Percentiles rank a stretch among this genome's conserved stretches.
Evolutionary conservation across 2,888 invertebrate species (phyloP).

Genomic region (Thymelicus acteon): DNA sequence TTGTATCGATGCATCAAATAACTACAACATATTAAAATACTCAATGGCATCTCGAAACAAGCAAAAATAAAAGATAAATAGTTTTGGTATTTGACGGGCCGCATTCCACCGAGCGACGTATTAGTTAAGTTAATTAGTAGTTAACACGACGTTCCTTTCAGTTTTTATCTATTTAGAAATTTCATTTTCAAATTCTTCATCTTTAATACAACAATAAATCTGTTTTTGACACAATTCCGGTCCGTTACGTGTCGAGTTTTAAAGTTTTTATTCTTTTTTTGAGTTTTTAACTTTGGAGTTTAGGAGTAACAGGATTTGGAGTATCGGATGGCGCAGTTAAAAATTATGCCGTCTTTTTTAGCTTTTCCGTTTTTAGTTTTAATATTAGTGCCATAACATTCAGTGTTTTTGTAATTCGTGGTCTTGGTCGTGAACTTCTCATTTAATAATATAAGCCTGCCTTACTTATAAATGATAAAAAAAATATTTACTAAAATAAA

Average conservation of each 20-base stretch:
- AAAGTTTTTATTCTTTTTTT: constrained; percentile 49
- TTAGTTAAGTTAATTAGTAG: constrained; percentile 77
- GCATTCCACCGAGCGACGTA: constrained; percentile 60
- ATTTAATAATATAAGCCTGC: too few species aligned
- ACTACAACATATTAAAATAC: constrained; percentile 1
- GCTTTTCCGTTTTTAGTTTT: constrained; percentile 26
- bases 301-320: constrained; percentile 63
- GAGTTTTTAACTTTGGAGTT: constrained; percentile 60
- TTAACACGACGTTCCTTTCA: constrained; percentile 51
- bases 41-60: constrained; percentile 30
- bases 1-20: constrained; percentile 1
- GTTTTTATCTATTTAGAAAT: constrained; percentile 44
- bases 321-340: constrained; percentile 60
- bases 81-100: constrained; percentile 55
- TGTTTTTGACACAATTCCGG: constrained; percentile 74
- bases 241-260: constrained; percentile 61
- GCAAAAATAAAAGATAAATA: constrained; percentile 51
- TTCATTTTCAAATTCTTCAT: constrained; percentile 54
- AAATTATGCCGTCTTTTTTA: constrained; percentile 14
- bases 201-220: constrained; percentile 64
- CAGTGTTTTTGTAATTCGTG: too few species aligned
- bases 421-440: too few species aligned
- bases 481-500: too few species aligned
- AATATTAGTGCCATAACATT: neutral
- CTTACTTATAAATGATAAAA: too few species aligned